Conservation (phyloP, 1,140 invertebrate species). For the Camponotus floridanus region DNA sequence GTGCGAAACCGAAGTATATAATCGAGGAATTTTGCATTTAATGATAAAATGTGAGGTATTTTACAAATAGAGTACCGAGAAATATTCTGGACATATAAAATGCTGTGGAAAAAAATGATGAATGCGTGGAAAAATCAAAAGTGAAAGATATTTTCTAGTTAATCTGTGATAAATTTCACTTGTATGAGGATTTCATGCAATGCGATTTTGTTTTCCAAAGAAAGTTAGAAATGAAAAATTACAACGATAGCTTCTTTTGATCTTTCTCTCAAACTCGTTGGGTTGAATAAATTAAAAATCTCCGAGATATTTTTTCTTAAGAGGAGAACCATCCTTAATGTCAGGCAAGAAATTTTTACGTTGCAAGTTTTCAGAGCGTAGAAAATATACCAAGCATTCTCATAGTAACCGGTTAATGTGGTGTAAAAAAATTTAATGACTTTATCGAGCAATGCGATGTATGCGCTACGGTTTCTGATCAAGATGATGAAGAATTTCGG, state of each 20-base stretch:
- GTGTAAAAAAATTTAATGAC: conserved; percentile 47
- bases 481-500: not conserved
- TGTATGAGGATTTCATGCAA: not conserved
- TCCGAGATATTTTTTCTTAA: conserved; percentile 16
- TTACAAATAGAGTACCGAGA: not conserved
- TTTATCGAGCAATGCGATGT: not conserved
- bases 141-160: not conserved
- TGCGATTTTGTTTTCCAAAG: not conserved
- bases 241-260: not conserved
- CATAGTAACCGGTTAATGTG: conserved; percentile 31
- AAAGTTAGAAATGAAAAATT: conserved; percentile 11
- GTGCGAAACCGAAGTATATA: not conserved
- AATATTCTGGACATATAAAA: not conserved
- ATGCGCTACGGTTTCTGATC: conserved; percentile 30
- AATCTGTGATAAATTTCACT: not conserved
- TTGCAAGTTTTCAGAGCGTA: conserved; percentile 42
- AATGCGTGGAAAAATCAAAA: not conserved
- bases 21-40: not conserved
- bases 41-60: not conserved
- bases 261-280: not conserved
- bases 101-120: too few species aligned
- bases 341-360: not conserved
- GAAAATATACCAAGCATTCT: conserved; percentile 43
- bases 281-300: not conserved
- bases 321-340: not conserved